Base-by-base conservation (phyloP, 2,888 invertebrate genomes). In the Apodemia mormo region DNA sequence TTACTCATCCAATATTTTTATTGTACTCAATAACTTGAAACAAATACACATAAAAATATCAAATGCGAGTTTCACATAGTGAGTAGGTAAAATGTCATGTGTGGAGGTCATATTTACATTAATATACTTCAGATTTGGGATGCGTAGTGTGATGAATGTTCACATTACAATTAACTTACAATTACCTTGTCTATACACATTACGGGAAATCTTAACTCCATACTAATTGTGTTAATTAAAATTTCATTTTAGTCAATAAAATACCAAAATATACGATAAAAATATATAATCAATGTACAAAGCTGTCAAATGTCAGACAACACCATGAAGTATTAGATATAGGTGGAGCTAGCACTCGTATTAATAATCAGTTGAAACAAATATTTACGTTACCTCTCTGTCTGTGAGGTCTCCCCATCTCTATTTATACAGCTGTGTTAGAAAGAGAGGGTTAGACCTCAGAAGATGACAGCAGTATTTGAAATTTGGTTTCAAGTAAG, bases 11-110 rank as follows among this genome's bases (percentile, higher is more conserved):
- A 92, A 93, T 93, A 93, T 93, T 93, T 92, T 93, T 93, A 93
- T 92, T 92, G 65, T 65, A 68, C 65, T 68, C 83, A 81, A 89
- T 91, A 87, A 82, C 78, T 80, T 82, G 84, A 79, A 74, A 80
- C 81, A 83, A 78, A 87, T 87, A 90, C 88, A 89, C 86, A 90
- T 90, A 92, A 93, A 93, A 92, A 93, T 90, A 92, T 92, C 92
- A 93, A 88, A 92, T 86, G 89, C 81, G 79, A 82, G 85, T 84
- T 83, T 79, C 81, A 52, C 81, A 85, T 80, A 84, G 77, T 81
- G 83, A 82, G 82, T 86, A 86, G 83, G 84, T 86, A 84, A 85
- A 86, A 86, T 83, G 79, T 82, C 81, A 83, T 82, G 83, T 86
- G 85, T 82, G 29, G 14, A 61, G 82, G 81, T 81, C 80, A 80